Evolutionary conservation across 2,113 vertebrate genomes (phyloP).

Genomic region (Ondatra zibethicus): DNA sequence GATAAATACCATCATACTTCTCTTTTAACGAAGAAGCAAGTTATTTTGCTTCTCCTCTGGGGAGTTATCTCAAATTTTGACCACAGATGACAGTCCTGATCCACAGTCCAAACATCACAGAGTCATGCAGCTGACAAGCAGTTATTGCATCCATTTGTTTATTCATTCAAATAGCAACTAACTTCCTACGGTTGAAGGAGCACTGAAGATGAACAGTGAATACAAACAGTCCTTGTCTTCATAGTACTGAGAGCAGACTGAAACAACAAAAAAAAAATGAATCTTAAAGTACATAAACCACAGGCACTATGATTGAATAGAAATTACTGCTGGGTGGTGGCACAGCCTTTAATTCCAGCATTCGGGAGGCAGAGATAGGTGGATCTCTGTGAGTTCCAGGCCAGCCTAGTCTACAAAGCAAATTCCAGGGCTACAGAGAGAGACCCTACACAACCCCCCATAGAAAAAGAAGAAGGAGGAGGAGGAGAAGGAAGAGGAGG

Average conservation of each 20-base stretch:
- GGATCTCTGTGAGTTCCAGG: not conserved
- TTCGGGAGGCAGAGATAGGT: not conserved
- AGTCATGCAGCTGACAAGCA: not conserved
- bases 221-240: not conserved
- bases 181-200: not conserved
- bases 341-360: too few species aligned
- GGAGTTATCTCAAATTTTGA: not conserved
- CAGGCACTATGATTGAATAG: not conserved
- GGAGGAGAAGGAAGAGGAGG: too few species aligned
- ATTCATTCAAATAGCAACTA: not conserved
- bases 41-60: conserved; percentile 10
- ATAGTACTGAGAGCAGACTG: not conserved
- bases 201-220: not conserved
- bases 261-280: not conserved
- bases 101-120: not conserved
- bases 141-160: not conserved
- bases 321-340: not conserved
- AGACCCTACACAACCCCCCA: not conserved
- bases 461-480: too few species aligned
- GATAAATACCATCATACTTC: not conserved
- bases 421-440: not conserved
- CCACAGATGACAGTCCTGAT: not conserved
- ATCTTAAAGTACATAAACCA: not conserved
- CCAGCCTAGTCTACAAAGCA: not conserved
- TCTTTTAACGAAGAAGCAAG: conserved; percentile 26